Base-by-base conservation (phyloP, 2,113 vertebrate species). In the Narcine bancroftii region DNA sequence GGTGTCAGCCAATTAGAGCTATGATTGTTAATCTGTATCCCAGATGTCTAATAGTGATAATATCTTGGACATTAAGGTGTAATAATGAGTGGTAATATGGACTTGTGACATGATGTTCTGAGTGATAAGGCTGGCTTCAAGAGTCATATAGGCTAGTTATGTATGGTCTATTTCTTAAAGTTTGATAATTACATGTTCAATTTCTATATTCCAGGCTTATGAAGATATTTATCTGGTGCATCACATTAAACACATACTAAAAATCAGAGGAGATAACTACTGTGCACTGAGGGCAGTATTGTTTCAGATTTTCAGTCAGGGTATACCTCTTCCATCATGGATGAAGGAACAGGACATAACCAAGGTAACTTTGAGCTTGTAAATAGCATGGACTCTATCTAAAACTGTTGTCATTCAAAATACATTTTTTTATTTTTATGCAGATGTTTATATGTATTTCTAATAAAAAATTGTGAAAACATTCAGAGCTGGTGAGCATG, bases 341-440 rank as follows among this genome's bases (percentile, higher is more conserved):
- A 97, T 96, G 96, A 97, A 95, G 92, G 96, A 97, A 73, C 96
- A 94, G 92, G 96, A 97, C 93, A 95, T 97, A 42, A 92, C 96
- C 65, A 97, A 97, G 96, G 96, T 97, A 95, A 11, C 83, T 81
- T 92, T 45, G 89, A 47, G 93, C 92, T 66, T 85, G 56, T 93
- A 45, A 91, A 69, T 19, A 11, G 29, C 6, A 4, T n/a, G 3
- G 11, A 45, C 2, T 42, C 24, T 69, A 53, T 85, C 24, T 9
- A 29, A 26, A 81, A 50, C 47, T 81, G 53, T 60, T 60, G 53
- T n/a, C n/a, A n/a, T n/a, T n/a, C n/a, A n/a, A n/a, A n/a, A n/a
- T n/a, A n/a, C n/a, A n/a, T n/a, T n/a, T n/a, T n/a, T n/a, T n/a
- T n/a, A n/a, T n/a, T n/a, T n/a, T n/a, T n/a, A n/a, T n/a, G n/a